These are phyloP conservation scores for Ylistrum balloti DNA, from an alignment of 1,140 invertebrate species.

Conservation along the genomic window DNA sequence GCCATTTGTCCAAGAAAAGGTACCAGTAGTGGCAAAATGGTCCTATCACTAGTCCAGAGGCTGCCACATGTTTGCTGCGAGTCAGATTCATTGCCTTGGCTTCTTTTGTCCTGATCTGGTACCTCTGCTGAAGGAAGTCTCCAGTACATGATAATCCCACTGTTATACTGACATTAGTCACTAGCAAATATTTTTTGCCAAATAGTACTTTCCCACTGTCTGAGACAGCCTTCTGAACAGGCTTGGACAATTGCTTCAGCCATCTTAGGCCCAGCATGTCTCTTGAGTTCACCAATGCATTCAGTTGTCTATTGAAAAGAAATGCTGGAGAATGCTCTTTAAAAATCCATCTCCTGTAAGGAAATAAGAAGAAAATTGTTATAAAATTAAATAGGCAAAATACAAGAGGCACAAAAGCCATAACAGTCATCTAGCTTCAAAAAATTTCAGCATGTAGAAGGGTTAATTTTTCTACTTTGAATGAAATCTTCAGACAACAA, in stretches of 20 bases:
- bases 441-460: no score
- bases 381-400: no score
- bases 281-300: neutral
- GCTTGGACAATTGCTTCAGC: conserved; percentile 2
- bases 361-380: no score
- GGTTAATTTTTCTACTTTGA: no score
- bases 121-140: conserved; percentile 92
- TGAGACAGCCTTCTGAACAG: neutral
- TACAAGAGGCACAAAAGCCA: no score
- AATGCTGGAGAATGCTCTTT: neutral
- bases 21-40: conserved; percentile 95
- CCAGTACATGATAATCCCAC: conserved; percentile 89
- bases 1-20: conserved; percentile 86
- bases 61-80: conserved; percentile 90
- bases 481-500: no score
- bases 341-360: no score
- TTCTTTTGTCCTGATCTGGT: conserved; percentile 87
- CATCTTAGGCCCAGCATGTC: neutral
- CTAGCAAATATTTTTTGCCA: conserved; percentile 85
- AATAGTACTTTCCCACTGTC: conserved; percentile 59
- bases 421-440: no score
- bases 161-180: conserved; percentile 93
- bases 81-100: conserved; percentile 82
- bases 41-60: conserved; percentile 88
- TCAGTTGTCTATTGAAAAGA: neutral